Evolutionary conservation across 2,888 invertebrate genomes (phyloP).

Genomic region (Myathropa florea): DNA sequence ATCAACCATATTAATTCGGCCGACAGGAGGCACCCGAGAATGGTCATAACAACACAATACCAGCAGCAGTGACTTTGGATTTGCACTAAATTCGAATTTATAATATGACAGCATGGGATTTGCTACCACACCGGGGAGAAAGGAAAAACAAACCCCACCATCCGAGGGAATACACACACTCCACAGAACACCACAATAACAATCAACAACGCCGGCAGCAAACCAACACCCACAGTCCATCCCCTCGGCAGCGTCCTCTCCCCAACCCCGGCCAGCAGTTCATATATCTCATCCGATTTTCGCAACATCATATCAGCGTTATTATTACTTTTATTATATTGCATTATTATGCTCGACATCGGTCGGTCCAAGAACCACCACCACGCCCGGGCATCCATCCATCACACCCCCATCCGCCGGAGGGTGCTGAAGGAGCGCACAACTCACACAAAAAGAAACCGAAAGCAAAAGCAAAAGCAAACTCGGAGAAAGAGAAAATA

Average conservation of each 20-base stretch:
- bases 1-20: constrained; percentile 25
- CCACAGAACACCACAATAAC: constrained; percentile 54
- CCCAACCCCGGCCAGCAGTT: constrained; percentile 19
- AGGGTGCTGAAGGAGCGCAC: constrained; percentile 11
- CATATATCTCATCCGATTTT: constrained; percentile 64
- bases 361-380: constrained; percentile 42
- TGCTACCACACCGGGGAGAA: constrained; percentile 7
- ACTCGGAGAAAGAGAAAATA: constrained; percentile 42
- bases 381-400: neutral
- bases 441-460: constrained; percentile 12
- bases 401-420: constrained; percentile 7
- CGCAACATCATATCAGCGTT: constrained; percentile 69
- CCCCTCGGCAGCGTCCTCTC: neutral
- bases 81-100: constrained; percentile 70
- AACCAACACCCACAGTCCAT: neutral
- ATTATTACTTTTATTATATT: constrained; percentile 71
- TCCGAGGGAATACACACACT: constrained; percentile 50
- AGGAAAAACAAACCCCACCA: constrained; percentile 16
- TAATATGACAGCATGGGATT: constrained; percentile 60
- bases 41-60: constrained; percentile 53
- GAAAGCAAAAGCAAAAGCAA: constrained; percentile 9
- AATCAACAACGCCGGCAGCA: constrained; percentile 58
- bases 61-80: constrained; percentile 55
- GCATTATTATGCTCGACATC: constrained; percentile 69
- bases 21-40: constrained; percentile 5